Evolutionary conservation across 2,113 vertebrate species (phyloP).

Genomic region (Eulemur rufifrons): DNA sequence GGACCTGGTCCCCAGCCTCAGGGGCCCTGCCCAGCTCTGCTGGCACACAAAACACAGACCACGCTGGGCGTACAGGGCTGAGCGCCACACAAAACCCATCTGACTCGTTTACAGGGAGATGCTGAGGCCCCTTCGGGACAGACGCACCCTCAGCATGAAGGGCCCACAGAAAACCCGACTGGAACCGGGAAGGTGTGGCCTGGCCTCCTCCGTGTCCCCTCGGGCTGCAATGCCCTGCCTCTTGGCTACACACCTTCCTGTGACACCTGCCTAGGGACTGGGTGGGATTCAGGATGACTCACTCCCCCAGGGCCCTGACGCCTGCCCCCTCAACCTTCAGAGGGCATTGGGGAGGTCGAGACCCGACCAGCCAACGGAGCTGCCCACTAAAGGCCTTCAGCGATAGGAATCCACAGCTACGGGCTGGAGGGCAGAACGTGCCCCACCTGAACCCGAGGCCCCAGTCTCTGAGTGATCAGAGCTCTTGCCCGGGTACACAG

Average conservation of each 20-base stretch:
- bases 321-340: neutral
- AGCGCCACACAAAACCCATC: neutral
- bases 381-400: neutral
- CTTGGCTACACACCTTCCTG: neutral
- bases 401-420: neutral
- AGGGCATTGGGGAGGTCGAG: neutral
- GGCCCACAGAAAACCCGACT: too few relatives aligned
- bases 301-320: neutral
- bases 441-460: neutral
- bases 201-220: too few relatives aligned
- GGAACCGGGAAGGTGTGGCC: too few relatives aligned
- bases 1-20: neutral
- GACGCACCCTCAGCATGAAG: neutral
- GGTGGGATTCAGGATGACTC: neutral
- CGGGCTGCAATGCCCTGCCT: too few relatives aligned
- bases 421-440: neutral
- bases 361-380: neutral
- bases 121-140: neutral
- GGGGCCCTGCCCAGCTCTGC: too few relatives aligned
- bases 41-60: rapidly evolving
- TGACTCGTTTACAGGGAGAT: neutral
- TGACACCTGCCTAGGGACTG: neutral
- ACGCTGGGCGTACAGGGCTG: neutral
- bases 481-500: too few relatives aligned
- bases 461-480: neutral